phyloP scores from a whole-genome alignment of 2,113 vertebrate genomes.

The Engystomops pustulosus region DNA sequence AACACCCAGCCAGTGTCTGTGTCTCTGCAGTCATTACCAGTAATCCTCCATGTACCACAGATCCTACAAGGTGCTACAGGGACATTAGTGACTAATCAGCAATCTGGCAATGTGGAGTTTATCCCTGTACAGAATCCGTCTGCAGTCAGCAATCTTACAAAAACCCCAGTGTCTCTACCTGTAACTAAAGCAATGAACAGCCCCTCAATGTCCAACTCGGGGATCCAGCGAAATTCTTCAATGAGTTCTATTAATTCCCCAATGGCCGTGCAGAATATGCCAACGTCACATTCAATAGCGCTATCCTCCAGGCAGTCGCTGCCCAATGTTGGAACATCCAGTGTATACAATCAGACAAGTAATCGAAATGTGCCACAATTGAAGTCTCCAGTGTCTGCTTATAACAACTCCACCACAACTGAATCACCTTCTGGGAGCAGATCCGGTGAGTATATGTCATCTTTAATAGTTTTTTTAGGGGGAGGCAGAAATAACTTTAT shows the following conservation, averaged over 20 bases:
- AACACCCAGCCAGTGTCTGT: constrained; percentile 77
- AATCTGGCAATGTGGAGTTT: constrained; percentile 78
- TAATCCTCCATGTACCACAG: constrained; percentile 81
- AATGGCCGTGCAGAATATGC: constrained; percentile 75
- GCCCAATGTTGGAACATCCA: constrained; percentile 74
- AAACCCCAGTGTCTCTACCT: constrained; percentile 74
- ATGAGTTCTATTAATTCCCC: constrained; percentile 71
- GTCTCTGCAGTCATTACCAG: constrained; percentile 78
- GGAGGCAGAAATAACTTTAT: too few species aligned
- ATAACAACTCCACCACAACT: constrained; percentile 70
- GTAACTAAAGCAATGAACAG: constrained; percentile 76
- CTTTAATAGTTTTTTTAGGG: too few species aligned
- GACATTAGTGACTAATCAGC: constrained; percentile 79
- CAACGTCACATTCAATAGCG: constrained; percentile 74
- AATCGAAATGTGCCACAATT: constrained; percentile 72
- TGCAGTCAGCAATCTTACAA: constrained; percentile 75
- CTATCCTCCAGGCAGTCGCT: constrained; percentile 78
- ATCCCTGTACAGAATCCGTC: constrained; percentile 79
- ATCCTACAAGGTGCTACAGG: constrained; percentile 79
- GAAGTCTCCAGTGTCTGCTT: constrained; percentile 75
- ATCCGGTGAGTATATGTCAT: constrained; percentile 76
- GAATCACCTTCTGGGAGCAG: constrained; percentile 67
- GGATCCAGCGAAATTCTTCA: constrained; percentile 75
- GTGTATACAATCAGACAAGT: constrained; percentile 71
- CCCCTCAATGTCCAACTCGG: constrained; percentile 71